phyloP scores from a whole-genome alignment of 2,888 invertebrate species.

The Tortrix viridana region DNA sequence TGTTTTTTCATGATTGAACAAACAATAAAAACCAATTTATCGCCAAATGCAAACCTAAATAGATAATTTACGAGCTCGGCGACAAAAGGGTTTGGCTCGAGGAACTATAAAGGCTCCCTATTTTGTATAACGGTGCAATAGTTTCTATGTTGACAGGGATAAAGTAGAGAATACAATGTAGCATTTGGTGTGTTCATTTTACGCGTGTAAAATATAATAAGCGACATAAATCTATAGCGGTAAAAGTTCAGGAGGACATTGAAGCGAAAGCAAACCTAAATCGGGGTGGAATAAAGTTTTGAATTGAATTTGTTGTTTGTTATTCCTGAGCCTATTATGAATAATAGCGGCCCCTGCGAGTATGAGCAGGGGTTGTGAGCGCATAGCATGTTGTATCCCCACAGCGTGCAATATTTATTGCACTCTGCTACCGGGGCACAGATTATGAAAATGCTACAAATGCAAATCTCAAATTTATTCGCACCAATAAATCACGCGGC shows the following conservation, averaged over 20 bases:
- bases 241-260: conserved; percentile 44
- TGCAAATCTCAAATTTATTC: conserved; percentile 52
- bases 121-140: conserved; percentile 50
- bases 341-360: conserved; percentile 66
- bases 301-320: conserved; percentile 48
- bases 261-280: conserved; percentile 44
- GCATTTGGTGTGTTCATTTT: conserved; percentile 69
- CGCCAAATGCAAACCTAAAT: conserved; percentile 73
- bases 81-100: conserved; percentile 63
- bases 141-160: conserved; percentile 60
- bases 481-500: conserved; percentile 52
- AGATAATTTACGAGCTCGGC: conserved; percentile 75
- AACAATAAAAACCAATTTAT: conserved; percentile 73
- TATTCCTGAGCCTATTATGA: conserved; percentile 71
- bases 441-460: conserved; percentile 68
- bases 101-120: conserved; percentile 37
- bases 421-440: conserved; percentile 57
- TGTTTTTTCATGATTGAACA: conserved; percentile 56
- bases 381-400: conserved; percentile 74
- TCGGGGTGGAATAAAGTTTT: conserved; percentile 48
- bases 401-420: conserved; percentile 77
- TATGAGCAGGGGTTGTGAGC: conserved; percentile 63
- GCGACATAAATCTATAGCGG: conserved; percentile 73
- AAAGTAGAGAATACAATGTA: conserved; percentile 70
- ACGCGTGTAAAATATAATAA: conserved; percentile 80